phyloP scores from a whole-genome alignment of 2,113 vertebrate species.

The Spheniscus mendiculus region DNA sequence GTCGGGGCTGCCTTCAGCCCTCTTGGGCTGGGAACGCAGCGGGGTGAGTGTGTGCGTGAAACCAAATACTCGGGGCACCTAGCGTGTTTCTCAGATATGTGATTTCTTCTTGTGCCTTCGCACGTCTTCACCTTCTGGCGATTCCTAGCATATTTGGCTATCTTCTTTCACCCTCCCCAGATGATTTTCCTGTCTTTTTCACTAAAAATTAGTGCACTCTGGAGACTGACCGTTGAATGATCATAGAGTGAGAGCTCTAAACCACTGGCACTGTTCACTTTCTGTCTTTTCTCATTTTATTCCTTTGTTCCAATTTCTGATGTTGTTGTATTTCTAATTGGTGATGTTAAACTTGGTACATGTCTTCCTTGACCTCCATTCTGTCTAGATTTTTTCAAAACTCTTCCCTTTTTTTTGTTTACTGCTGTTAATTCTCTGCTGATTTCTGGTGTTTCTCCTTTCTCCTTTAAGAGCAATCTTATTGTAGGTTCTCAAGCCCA shows the following conservation, averaged over 20 bases:
- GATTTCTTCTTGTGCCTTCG: not conserved
- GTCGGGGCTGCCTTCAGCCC: not conserved
- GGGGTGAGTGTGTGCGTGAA: too few relatives aligned
- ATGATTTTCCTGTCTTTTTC: not conserved
- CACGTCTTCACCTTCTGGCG: not conserved
- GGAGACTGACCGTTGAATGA: not conserved
- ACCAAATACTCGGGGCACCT: accelerated
- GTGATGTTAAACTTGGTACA: not conserved
- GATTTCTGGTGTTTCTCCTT: not conserved
- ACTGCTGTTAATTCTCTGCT: not conserved
- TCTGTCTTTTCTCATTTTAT: not conserved
- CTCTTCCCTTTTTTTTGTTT: not conserved
- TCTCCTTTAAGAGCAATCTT: not conserved
- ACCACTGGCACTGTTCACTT: not conserved
- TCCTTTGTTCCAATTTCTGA: not conserved
- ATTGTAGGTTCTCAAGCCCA: not conserved
- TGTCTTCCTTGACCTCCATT: slow-evolving; percentile 6
- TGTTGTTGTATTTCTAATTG: not conserved
- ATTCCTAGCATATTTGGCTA: not conserved
- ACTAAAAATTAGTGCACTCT: not conserved
- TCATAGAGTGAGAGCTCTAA: not conserved
- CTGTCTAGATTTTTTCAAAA: not conserved
- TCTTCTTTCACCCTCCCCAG: not conserved
- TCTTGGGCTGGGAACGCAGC: not conserved
- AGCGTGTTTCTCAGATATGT: accelerated